phyloP scores from a whole-genome alignment of 2,888 invertebrate species.

The Caenorhabditis doughertyi region DNA sequence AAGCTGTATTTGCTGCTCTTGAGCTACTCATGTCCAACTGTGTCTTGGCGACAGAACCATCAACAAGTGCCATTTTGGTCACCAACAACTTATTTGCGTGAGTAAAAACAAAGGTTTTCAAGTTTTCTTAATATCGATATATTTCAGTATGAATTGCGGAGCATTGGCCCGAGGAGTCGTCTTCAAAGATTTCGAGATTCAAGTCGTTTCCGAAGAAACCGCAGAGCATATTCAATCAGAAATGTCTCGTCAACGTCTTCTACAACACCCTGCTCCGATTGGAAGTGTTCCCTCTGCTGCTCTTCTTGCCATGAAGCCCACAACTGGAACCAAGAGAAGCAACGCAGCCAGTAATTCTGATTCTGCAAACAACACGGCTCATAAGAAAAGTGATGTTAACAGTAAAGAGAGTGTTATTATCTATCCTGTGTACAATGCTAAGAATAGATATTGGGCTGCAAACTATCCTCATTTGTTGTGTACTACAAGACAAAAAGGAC shows the following conservation, averaged over 20 bases:
- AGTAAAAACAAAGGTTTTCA: constrained; percentile 12
- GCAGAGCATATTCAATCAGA: constrained; percentile 81
- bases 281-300: constrained; percentile 74
- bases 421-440: constrained; percentile 78
- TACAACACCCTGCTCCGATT: constrained; percentile 79
- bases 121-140: background rate
- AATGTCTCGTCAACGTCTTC: constrained; percentile 77
- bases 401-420: constrained; percentile 78
- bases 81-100: constrained; percentile 80
- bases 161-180: constrained; percentile 80
- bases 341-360: constrained; percentile 72
- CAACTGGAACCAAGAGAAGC: constrained; percentile 79
- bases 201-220: constrained; percentile 81
- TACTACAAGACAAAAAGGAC: constrained; percentile 81
- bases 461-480: constrained; percentile 81
- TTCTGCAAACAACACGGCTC: constrained; percentile 76
- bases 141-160: constrained; percentile 78
- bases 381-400: constrained; percentile 82
- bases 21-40: constrained; percentile 81
- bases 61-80: constrained; percentile 80
- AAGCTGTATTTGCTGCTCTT: constrained; percentile 80
- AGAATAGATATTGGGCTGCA: constrained; percentile 81
- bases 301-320: constrained; percentile 81
- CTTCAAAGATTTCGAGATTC: constrained; percentile 81
- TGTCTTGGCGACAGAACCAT: constrained; percentile 80